Conservation (phyloP, 1,140 invertebrate species). For the Atta cephalotes region DNA sequence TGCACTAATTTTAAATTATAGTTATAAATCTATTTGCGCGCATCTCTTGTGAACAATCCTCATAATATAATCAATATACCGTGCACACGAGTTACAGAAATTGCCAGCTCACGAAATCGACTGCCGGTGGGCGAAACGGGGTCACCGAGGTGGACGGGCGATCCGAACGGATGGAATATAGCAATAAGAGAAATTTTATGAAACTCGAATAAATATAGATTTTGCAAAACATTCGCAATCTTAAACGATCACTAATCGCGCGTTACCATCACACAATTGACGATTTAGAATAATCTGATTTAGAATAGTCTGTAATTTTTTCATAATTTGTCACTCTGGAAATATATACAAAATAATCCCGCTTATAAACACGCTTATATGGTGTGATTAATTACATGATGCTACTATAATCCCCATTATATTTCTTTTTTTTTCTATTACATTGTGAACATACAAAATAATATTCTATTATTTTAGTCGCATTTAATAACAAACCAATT, state of each 20-base stretch:
- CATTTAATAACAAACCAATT: not conserved
- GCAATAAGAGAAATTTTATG: conserved; percentile 60
- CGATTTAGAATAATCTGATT: not conserved
- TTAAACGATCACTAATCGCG: conserved; percentile 9
- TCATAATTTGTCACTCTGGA: too few relatives aligned
- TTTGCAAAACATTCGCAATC: conserved; percentile 42
- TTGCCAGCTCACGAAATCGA: conserved; percentile 72
- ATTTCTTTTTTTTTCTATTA: not conserved
- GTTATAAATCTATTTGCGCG: not conserved
- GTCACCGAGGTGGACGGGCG: conserved; percentile 52
- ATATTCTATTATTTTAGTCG: not conserved
- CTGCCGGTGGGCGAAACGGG: conserved; percentile 52
- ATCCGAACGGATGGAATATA: conserved; percentile 52
- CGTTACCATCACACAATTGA: not conserved
- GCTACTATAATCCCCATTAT: not conserved
- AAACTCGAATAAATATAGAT: conserved; percentile 30
- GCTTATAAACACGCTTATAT: not conserved
- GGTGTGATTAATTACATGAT: not conserved
- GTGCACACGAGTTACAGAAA: conserved; percentile 64
- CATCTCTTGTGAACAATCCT: conserved; percentile 44
- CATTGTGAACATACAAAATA: not conserved
- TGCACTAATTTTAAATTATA: not conserved
- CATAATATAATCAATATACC: conserved; percentile 61
- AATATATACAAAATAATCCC: too few relatives aligned
- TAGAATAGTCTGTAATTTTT: too few relatives aligned